Evolutionary conservation across 2,113 vertebrate species (phyloP).

Genomic region (Micromys minutus): DNA sequence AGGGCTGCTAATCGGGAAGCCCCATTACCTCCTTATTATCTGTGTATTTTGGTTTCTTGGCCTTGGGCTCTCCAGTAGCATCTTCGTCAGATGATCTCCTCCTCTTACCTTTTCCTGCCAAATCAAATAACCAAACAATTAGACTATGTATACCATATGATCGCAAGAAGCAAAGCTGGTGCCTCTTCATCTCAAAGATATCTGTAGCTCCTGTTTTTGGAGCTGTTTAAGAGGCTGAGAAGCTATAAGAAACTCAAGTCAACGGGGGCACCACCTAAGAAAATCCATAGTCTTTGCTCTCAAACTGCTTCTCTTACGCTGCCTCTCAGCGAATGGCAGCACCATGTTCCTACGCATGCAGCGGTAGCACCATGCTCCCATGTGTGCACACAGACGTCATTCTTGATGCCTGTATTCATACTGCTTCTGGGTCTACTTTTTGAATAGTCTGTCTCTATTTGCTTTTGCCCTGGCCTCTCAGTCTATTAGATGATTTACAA

Average conservation of each 20-base stretch:
- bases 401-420: slow-evolving; percentile 2
- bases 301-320: neutral
- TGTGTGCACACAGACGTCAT: neutral
- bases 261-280: neutral
- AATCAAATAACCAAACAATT: neutral
- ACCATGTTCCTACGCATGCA: neutral
- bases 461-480: neutral
- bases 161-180: slow-evolving; percentile 11
- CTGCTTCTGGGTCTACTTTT: neutral
- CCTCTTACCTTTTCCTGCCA: slow-evolving; percentile 92
- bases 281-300: neutral
- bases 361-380: too few relatives aligned
- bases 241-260: neutral
- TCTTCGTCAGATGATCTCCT: slow-evolving; percentile 88
- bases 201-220: neutral
- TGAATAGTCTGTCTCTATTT: neutral
- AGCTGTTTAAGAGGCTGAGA: slow-evolving; percentile 11
- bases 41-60: slow-evolving; percentile 80
- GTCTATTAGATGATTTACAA: neutral
- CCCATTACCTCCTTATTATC: slow-evolving; percentile 81
- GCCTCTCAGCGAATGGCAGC: neutral
- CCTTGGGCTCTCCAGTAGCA: slow-evolving; percentile 71
- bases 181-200: neutral
- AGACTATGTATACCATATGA: neutral
- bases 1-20: neutral